Evolutionary conservation across 2,113 vertebrate species (phyloP), one percentile per base, ranked within the genome.

Genomic region (Jaculus jaculus): DNA sequence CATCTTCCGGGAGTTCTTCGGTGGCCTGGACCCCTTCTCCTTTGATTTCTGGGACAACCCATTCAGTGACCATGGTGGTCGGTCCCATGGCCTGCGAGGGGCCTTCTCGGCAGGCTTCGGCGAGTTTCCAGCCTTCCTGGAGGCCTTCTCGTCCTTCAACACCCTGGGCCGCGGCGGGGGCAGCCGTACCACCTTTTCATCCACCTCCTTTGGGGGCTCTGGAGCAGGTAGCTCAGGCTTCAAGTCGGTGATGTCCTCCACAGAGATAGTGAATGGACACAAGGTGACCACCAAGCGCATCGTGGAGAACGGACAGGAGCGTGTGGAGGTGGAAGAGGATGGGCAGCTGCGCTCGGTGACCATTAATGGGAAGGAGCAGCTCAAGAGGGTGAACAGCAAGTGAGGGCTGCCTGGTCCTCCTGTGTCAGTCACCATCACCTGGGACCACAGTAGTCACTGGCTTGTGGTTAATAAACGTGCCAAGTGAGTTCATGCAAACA

Each of bases 281-380:
- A 97, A 54, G 77, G 69, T 98, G 87, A 98, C 96, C 69, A 98
- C 92, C 15, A 94, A 82, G 72, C 99, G 98, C 93, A 98, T 98
- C 89, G 97, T 98, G 12, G 98, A 99, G 90, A 98, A 99, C 0
- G 98, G 99, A 26, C 98, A 98, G 89, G 99, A 99, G 92, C 98
- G 98, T 92, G 97, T 92, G 87, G 99, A 99, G 97, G 98, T 99
- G 30, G 98, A 99, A 97, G 99, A 99, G 91, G 98, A 99, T 0
- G 98, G 99, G 73, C 96, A 98, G 77, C 97, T 99, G 96, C 99
- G 97, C 96, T 98, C 97, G 5, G 94, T 99, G 68, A 97, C 97
- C 61, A 96, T 99, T 92, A 99, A 99, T 0, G 98, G 98, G 98
- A 98, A 98, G 96, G 96, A 97, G 17, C 94, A 97, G 89, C 75